These are phyloP conservation scores for Acanthaster planci DNA, from an alignment of 35 echinoderm and acorn worm genomes.

Conservation along the genomic window DNA sequence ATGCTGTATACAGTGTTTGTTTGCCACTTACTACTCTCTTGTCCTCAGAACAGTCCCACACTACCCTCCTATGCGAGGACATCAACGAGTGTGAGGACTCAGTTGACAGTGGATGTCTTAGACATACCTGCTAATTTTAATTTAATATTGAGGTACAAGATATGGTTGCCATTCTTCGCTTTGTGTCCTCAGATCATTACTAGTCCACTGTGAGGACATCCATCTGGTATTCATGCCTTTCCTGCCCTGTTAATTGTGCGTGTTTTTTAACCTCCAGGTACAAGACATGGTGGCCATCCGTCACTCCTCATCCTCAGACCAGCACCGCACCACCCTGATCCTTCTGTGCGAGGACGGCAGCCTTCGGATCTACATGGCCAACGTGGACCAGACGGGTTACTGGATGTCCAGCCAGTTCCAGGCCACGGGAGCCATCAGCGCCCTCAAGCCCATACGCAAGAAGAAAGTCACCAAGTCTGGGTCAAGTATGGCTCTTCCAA, in stretches of 20 bases:
- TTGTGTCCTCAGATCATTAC: too few relatives aligned
- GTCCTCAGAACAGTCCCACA: too few relatives aligned
- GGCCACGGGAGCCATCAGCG: conserved; percentile 83
- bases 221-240: too few relatives aligned
- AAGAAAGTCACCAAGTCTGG: conserved; percentile 95
- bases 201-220: too few relatives aligned
- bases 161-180: too few relatives aligned
- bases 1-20: too few relatives aligned
- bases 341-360: conserved; percentile 98
- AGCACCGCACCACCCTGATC: conserved; percentile 96
- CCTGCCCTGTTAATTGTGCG: not conserved
- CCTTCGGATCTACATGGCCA: conserved; percentile 99
- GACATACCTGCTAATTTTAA: too few relatives aligned
- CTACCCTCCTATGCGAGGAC: too few relatives aligned
- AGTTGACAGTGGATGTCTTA: too few relatives aligned
- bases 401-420: conserved; percentile 96
- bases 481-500: conserved; percentile 10
- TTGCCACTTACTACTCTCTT: too few relatives aligned
- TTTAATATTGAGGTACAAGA: too few relatives aligned
- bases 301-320: conserved; percentile 92
- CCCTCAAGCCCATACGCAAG: conserved; percentile 87
- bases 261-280: conserved; percentile 42
- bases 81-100: too few relatives aligned
- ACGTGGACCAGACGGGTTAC: conserved; percentile 88
- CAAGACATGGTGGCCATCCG: conserved; percentile 99